phyloP scores from a whole-genome alignment of 1,140 invertebrate species.

The Ostrea denselamellosa region DNA sequence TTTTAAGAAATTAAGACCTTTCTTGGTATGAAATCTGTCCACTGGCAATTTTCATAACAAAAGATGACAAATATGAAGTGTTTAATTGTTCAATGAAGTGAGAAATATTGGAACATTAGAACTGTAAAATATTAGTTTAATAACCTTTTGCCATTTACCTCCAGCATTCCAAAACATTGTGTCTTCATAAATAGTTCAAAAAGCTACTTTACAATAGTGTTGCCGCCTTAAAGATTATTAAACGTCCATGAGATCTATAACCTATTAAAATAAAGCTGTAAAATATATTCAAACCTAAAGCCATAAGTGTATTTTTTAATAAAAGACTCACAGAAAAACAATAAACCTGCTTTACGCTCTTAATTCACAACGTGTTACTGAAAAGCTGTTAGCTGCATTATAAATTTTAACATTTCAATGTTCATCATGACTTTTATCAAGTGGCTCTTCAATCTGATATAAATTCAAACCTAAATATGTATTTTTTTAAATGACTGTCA shows the following conservation, averaged over 20 bases:
- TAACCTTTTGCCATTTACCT: neutral
- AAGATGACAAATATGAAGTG: neutral
- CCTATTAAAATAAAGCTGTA: neutral
- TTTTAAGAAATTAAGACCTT: neutral
- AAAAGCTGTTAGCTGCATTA: too few species aligned
- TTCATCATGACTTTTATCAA: neutral
- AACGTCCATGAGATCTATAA: neutral
- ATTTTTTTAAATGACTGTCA: conserved; percentile 3
- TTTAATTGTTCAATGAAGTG: conserved; percentile 11
- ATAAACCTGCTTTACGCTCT: neutral
- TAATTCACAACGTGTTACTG: too few species aligned
- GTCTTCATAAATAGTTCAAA: neutral
- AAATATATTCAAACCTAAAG: neutral
- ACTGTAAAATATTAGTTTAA: neutral
- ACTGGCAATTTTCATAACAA: conserved; percentile 8
- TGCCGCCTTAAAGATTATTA: neutral
- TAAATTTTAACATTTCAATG: too few species aligned
- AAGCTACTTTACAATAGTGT: neutral
- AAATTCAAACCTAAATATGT: conserved; percentile 19
- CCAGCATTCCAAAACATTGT: neutral
- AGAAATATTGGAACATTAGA: neutral
- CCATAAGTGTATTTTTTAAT: neutral
- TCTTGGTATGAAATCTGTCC: neutral
- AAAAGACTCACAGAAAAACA: neutral
- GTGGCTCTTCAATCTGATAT: neutral